These are phyloP conservation scores for Rhinichthys osculus DNA, from an alignment of 2,797 vertebrate species.

Conservation along the genomic window DNA sequence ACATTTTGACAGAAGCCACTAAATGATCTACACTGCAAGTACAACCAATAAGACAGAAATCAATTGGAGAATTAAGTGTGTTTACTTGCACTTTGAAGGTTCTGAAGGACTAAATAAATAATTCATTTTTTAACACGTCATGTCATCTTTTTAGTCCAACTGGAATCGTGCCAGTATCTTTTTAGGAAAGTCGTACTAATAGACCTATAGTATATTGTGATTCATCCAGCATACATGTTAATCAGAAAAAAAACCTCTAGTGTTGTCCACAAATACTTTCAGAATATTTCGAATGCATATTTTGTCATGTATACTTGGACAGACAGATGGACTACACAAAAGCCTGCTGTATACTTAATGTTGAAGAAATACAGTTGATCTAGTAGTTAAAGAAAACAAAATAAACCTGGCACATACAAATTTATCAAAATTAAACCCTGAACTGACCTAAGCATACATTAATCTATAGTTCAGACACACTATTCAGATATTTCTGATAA, in stretches of 20 bases:
- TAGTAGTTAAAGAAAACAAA: neutral
- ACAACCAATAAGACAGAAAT: neutral
- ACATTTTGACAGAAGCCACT: slow-evolving; percentile 13
- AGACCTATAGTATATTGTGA: neutral
- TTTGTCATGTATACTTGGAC: neutral
- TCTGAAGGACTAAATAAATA: neutral
- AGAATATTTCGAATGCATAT: neutral
- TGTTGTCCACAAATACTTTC: neutral
- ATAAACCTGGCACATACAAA: neutral
- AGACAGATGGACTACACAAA: neutral
- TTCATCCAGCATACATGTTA: neutral
- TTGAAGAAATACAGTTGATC: neutral
- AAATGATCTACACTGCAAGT: neutral
- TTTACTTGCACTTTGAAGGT: neutral
- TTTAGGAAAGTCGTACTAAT: neutral
- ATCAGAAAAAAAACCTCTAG: neutral
- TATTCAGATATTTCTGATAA: neutral
- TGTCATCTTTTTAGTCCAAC: neutral
- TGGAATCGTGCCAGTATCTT: neutral
- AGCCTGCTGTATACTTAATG: neutral
- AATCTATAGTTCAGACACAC: neutral
- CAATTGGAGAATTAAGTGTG: neutral
- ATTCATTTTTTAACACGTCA: neutral
- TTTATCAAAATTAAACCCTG: neutral
- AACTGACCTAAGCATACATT: neutral